phyloP scores from a whole-genome alignment of 2,113 vertebrate genomes.

The Callionymus lyra region DNA sequence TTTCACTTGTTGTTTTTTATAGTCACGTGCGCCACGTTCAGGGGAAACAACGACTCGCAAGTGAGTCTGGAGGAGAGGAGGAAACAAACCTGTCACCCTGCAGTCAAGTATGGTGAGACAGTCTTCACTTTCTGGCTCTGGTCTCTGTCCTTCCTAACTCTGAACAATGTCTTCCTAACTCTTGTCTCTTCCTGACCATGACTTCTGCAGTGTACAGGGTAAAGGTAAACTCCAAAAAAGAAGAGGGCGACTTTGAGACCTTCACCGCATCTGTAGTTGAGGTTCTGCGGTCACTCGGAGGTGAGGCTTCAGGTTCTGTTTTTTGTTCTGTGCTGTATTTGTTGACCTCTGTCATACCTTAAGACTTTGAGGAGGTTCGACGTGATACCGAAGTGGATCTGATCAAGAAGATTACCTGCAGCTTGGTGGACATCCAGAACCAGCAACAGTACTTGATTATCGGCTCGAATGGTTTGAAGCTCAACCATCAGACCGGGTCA shows the following conservation, averaged over 20 bases:
- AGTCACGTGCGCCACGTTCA: conserved; percentile 41
- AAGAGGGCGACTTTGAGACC: conserved; percentile 78
- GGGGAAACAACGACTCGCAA: neutral
- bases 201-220: conserved; percentile 74
- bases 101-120: conserved; percentile 44
- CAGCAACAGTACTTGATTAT: conserved; percentile 77
- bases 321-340: neutral
- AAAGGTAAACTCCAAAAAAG: conserved; percentile 52
- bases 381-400: conserved; percentile 66
- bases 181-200: neutral
- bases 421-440: conserved; percentile 53
- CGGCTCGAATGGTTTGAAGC: conserved; percentile 68
- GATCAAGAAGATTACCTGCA: conserved; percentile 77
- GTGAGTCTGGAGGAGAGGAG: conserved; percentile 13
- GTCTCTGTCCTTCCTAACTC: neutral
- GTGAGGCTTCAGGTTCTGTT: conserved; percentile 14
- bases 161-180: too few species aligned
- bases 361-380: conserved; percentile 31
- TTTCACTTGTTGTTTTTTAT: neutral
- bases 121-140: too few species aligned
- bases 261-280: conserved; percentile 71
- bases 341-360: neutral
- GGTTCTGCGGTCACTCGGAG: conserved; percentile 61
- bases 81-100: conserved; percentile 23
- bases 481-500: conserved; percentile 24